Evolutionary conservation across 2,888 invertebrate species (phyloP).

Genomic region (Odontomyia ornata): DNA sequence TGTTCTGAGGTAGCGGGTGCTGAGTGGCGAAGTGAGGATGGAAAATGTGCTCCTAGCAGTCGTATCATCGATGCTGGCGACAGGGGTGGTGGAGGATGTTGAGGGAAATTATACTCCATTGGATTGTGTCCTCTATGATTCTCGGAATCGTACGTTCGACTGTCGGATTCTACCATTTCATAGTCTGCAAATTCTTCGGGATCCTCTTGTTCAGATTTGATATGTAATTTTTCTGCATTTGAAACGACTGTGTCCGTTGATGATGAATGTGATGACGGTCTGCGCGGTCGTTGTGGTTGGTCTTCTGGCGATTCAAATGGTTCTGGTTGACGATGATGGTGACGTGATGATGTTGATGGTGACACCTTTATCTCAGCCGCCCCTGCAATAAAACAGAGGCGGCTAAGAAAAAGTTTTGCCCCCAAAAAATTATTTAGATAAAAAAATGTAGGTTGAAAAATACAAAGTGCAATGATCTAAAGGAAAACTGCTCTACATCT

Average conservation of each 20-base stretch:
- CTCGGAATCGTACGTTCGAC: background rate
- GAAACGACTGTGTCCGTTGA: slow-evolving; percentile 7
- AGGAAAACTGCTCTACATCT: background rate
- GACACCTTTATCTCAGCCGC: slow-evolving; percentile 69
- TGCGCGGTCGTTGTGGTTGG: background rate
- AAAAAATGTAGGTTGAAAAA: slow-evolving; percentile 12
- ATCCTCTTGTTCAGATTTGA: slow-evolving; percentile 15
- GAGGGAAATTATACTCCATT: background rate
- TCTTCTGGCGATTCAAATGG: background rate
- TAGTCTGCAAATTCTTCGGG: background rate
- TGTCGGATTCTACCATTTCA: slow-evolving; percentile 12
- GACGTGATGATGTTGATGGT: slow-evolving; percentile 58
- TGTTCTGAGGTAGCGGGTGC: background rate
- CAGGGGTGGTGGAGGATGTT: slow-evolving; percentile 9
- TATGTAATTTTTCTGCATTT: background rate
- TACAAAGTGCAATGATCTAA: background rate
- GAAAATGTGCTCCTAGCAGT: slow-evolving; percentile 46
- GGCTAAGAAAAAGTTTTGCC: slow-evolving; percentile 60
- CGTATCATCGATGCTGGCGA: slow-evolving; percentile 47
- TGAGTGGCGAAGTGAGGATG: slow-evolving; percentile 25
- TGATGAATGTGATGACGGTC: background rate
- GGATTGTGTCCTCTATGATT: background rate
- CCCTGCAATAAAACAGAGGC: slow-evolving; percentile 73
- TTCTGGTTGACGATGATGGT: background rate
- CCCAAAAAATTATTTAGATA: slow-evolving; percentile 46